phyloP scores from a whole-genome alignment of 2,888 invertebrate species.

The Cephonodes hylas region DNA sequence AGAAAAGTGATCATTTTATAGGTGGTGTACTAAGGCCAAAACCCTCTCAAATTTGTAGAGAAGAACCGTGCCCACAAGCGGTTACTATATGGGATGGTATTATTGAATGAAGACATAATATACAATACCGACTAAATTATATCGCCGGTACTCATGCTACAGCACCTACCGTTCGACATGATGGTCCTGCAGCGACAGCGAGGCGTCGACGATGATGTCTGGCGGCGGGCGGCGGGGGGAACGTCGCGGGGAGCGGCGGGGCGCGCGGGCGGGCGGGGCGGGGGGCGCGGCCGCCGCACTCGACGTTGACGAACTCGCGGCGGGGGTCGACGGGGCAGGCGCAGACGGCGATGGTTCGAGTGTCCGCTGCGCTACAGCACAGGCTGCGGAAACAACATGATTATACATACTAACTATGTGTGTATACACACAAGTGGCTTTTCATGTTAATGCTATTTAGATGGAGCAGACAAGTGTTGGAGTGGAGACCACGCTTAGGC shows the following conservation, averaged over 20 bases:
- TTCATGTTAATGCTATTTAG: too few relatives aligned
- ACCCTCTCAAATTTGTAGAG: too few relatives aligned
- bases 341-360: not conserved
- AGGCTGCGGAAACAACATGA: not conserved
- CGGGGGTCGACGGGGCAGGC: not conserved
- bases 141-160: too few relatives aligned
- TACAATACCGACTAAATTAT: too few relatives aligned
- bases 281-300: slow-evolving; percentile 43
- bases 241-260: slow-evolving; percentile 64
- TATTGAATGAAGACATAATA: too few relatives aligned
- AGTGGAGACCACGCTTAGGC: too few relatives aligned
- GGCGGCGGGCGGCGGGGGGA: slow-evolving; percentile 51
- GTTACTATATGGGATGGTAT: too few relatives aligned
- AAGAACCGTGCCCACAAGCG: too few relatives aligned
- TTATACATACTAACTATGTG: not conserved
- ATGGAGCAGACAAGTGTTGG: too few relatives aligned
- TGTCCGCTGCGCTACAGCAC: slow-evolving; percentile 3
- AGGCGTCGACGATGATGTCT: slow-evolving; percentile 66
- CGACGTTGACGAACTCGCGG: slow-evolving; percentile 10
- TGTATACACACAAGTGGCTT: too few relatives aligned
- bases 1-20: too few relatives aligned
- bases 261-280: slow-evolving; percentile 70
- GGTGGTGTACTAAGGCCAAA: too few relatives aligned
- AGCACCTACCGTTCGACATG: not conserved
- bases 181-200: slow-evolving; percentile 57